These are phyloP conservation scores for Flexamia atlantica DNA, from an alignment of 2,888 invertebrate genomes.

Conservation along the genomic window DNA sequence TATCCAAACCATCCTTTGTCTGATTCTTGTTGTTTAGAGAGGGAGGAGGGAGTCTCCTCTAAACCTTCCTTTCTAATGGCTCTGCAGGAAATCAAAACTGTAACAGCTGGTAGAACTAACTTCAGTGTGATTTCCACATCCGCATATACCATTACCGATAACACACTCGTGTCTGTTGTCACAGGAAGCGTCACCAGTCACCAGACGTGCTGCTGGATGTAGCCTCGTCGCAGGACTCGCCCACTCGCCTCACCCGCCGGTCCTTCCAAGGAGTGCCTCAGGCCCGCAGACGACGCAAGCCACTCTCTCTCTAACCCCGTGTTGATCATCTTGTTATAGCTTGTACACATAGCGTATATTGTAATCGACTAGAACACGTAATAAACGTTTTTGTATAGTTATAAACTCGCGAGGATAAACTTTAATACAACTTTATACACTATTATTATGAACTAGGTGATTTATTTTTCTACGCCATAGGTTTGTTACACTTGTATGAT, in stretches of 20 bases:
- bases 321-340: conserved; percentile 22
- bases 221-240: conserved; percentile 45
- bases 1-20: too few species aligned
- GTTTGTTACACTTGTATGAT: conserved; percentile 51
- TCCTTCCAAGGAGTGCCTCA: conserved; percentile 69
- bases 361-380: conserved; percentile 31
- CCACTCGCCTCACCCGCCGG: conserved; percentile 57
- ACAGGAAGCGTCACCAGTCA: conserved; percentile 49
- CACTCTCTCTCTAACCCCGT: conserved; percentile 46
- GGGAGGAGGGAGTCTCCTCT: too few species aligned
- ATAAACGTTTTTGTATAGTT: conserved; percentile 55
- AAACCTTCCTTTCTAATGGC: too few species aligned
- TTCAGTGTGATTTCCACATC: too few species aligned
- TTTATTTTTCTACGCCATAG: conserved; percentile 62
- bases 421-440: conserved; percentile 61
- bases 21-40: too few species aligned
- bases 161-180: too few species aligned
- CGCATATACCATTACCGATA: too few species aligned
- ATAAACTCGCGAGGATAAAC: conserved; percentile 50
- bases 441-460: conserved; percentile 62
- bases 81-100: too few species aligned
- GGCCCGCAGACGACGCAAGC: conserved; percentile 73
- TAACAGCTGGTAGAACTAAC: too few species aligned
- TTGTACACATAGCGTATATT: conserved; percentile 34
- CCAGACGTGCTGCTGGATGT: conserved; percentile 62